phyloP scores from a whole-genome alignment of 2,888 invertebrate genomes.

The Baccha elongata region DNA sequence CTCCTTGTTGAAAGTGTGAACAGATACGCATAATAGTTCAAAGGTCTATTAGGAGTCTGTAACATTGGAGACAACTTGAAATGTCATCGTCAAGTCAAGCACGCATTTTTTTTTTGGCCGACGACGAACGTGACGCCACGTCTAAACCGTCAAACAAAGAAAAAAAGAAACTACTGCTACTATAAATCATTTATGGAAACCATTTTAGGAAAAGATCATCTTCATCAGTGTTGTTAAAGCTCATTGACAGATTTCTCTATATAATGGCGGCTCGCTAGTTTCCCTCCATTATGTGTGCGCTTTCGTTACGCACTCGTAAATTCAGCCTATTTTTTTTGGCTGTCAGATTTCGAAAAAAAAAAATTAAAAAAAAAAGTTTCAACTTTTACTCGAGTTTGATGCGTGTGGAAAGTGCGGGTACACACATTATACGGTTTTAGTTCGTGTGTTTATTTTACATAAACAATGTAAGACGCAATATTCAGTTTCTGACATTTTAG shows the following conservation, averaged over 20 bases:
- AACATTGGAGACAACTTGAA: conserved; percentile 7
- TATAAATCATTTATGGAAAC: not conserved
- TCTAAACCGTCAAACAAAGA: not conserved
- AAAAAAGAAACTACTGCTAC: conserved; percentile 10
- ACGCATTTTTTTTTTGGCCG: conserved; percentile 17
- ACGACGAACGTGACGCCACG: conserved; percentile 1
- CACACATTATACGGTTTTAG: not conserved
- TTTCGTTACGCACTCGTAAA: conserved; percentile 67
- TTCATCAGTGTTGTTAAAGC: conserved; percentile 30
- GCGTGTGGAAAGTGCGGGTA: conserved; percentile 59
- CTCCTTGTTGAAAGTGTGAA: conserved; percentile 14
- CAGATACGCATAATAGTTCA: conserved; percentile 13
- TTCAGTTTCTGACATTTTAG: conserved; percentile 22
- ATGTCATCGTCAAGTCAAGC: conserved; percentile 5
- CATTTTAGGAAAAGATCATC: conserved; percentile 27
- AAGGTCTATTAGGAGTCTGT: conserved; percentile 6
- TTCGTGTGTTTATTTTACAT: conserved; percentile 3
- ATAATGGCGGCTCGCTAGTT: conserved; percentile 6
- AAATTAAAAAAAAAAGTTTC: conserved; percentile 43
- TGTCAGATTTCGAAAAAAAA: conserved; percentile 62
- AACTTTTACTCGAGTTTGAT: conserved; percentile 55
- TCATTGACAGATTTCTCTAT: conserved; percentile 39
- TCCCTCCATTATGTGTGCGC: conserved; percentile 6
- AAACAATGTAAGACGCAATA: not conserved
- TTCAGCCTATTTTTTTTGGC: conserved; percentile 58